Conservation (phyloP, 1,140 invertebrate genomes). For the Adoxophyes honmai region DNA sequence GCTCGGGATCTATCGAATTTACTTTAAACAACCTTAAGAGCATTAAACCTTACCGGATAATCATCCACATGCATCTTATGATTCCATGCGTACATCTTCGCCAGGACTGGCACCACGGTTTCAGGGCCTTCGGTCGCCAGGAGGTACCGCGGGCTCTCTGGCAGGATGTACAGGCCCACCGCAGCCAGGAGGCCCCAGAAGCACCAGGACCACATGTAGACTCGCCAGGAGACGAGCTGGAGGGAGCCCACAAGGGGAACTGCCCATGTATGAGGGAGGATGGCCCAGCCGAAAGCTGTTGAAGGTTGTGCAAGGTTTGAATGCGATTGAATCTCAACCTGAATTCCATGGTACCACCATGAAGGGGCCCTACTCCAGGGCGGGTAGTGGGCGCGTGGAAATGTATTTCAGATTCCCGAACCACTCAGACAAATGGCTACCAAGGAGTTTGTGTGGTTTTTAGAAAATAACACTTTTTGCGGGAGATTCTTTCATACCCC, state of each 20-base stretch:
- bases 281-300: conserved; percentile 77
- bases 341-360: no score
- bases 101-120: conserved; percentile 76
- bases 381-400: no score
- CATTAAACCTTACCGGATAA: conserved; percentile 19
- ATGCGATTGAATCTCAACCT: no score
- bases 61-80: conserved; percentile 10
- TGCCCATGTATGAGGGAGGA: conserved; percentile 71
- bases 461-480: no score
- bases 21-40: no score
- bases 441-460: no score
- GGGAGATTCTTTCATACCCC: no score
- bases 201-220: conserved; percentile 74
- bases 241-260: conserved; percentile 32
- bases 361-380: no score
- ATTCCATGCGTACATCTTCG: conserved; percentile 73
- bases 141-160: conserved; percentile 86
- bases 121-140: conserved; percentile 76
- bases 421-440: no score
- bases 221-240: conserved; percentile 77
- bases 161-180: conserved; percentile 70
- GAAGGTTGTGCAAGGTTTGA: not conserved
- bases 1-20: no score
- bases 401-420: no score
- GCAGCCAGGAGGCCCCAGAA: conserved; percentile 71